Conservation (phyloP, 2,888 invertebrate genomes). For the Eupelmus urozonus region DNA sequence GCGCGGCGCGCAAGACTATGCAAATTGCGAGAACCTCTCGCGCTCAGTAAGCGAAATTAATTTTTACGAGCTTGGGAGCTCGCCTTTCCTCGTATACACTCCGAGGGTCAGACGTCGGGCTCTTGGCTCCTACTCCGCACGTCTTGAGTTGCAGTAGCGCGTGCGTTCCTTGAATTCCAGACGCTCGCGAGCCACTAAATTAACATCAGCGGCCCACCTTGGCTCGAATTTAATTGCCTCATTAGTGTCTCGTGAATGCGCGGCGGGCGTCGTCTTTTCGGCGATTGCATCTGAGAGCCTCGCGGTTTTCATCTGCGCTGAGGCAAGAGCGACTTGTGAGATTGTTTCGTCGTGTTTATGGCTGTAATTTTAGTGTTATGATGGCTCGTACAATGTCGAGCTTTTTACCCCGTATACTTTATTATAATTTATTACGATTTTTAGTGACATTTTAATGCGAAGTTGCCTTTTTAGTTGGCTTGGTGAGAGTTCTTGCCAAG, state of each 20-base stretch:
- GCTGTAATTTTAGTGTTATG: slow-evolving; percentile 14
- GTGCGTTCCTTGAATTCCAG: background rate
- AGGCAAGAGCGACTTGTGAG: background rate
- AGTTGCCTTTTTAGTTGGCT: background rate
- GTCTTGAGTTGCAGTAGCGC: background rate
- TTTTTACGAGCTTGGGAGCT: slow-evolving; percentile 12
- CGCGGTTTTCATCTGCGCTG: background rate
- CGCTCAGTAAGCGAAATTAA: slow-evolving; percentile 16
- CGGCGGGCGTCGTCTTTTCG: slow-evolving; percentile 11
- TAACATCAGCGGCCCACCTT: slow-evolving; percentile 61
- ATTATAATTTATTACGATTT: background rate
- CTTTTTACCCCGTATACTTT: background rate
- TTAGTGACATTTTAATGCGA: background rate
- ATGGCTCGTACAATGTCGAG: background rate
- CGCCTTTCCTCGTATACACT: background rate
- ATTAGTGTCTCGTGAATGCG: slow-evolving; percentile 10
- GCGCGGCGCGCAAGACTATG: slow-evolving; percentile 50
- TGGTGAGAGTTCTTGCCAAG: background rate
- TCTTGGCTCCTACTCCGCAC: background rate
- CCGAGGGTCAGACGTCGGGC: background rate
- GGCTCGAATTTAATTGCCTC: slow-evolving; percentile 41
- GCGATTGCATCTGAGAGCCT: background rate
- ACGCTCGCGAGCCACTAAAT: slow-evolving; percentile 58
- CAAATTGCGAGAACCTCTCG: slow-evolving; percentile 28
- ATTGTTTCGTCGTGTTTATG: background rate